Conservation (phyloP, 2,113 vertebrate species). For the Phyllostomus discolor region DNA sequence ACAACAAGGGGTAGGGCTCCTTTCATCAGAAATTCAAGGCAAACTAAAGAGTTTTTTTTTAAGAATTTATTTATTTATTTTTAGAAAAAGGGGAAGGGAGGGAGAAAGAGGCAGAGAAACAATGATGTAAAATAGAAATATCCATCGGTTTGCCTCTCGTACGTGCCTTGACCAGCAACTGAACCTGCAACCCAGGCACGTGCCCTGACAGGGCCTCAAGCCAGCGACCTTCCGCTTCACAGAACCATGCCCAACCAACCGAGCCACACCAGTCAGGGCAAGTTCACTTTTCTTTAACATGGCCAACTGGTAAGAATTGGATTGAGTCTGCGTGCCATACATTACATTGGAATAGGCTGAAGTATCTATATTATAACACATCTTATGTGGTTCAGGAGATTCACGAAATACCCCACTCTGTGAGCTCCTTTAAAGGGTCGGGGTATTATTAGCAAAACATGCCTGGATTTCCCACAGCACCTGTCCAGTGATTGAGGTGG, state of each 20-base stretch:
- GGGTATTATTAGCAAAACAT: neutral
- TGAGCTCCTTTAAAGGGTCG: neutral
- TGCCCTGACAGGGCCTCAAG: too few relatives aligned
- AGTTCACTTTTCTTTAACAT: neutral
- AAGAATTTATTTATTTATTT: too few relatives aligned
- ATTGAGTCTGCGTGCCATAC: neutral
- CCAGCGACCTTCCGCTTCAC: too few relatives aligned
- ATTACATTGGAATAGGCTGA: neutral
- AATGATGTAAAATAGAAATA: too few relatives aligned
- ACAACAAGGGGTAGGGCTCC: neutral
- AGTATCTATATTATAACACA: neutral
- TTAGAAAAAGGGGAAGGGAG: too few relatives aligned
- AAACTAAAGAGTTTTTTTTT: neutral
- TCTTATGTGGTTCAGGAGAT: neutral
- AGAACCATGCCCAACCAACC: too few relatives aligned
- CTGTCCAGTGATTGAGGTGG: rapidly evolving
- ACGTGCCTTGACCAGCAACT: too few relatives aligned
- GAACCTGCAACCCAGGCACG: too few relatives aligned
- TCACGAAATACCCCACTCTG: neutral
- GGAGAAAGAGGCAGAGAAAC: too few relatives aligned
- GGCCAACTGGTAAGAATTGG: neutral
- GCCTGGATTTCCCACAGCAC: neutral
- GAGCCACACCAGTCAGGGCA: too few relatives aligned
- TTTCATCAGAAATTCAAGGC: neutral
- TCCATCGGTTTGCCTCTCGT: too few relatives aligned